Base-by-base conservation (phyloP, 2,797 vertebrate species). In the Liparis tanakae region DNA sequence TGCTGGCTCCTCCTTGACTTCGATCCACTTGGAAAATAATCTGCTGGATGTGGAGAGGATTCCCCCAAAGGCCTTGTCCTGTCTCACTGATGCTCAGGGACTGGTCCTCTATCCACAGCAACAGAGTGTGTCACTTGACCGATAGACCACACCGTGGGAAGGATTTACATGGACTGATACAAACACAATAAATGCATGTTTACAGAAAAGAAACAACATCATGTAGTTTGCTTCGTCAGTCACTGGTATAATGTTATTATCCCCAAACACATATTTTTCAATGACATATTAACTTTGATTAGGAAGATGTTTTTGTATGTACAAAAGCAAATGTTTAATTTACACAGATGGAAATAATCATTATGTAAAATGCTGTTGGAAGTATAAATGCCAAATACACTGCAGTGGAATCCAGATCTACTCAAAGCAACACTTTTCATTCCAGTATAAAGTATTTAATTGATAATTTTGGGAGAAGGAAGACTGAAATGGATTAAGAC, bases 11-110 rank as follows among this genome's bases (percentile, higher is more conserved):
- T 90, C 83, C 5, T 90, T 96, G 85, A 69, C 92, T 72, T 91
- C 92, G 0, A 82, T 95, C 34, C 94, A 94, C 83, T 91, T 97
- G 81, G 96, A 96, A 89, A 93, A 96, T 80, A 96, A 96, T 80
- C 85, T 93, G 67, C 92, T 96, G 25, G 87, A 94, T 17, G 79
- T 87, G 33, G 84, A 85, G 53, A 76, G 39, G 46, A 94, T 96
- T 75, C 93, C 90, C 0, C 87, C 89, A 2, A 89, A 84, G 0
- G 81, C 95, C 67, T 94, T 96, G 76, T 95, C 91, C 70, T 97
- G 95, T 72, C 90, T 96, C 58, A 69, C 15, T 3, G 84, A 93
- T 58, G 67, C 85, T 43, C 73, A 87, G 55, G 93, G 93, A 7
- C 81, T 95, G 67, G 74, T 95, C 50, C 91, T 96, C 20, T 59